Evolutionary conservation across 2,888 invertebrate genomes (phyloP), one percentile per base, ranked within the genome.

Genomic region (Caenorhabditis sp.): DNA sequence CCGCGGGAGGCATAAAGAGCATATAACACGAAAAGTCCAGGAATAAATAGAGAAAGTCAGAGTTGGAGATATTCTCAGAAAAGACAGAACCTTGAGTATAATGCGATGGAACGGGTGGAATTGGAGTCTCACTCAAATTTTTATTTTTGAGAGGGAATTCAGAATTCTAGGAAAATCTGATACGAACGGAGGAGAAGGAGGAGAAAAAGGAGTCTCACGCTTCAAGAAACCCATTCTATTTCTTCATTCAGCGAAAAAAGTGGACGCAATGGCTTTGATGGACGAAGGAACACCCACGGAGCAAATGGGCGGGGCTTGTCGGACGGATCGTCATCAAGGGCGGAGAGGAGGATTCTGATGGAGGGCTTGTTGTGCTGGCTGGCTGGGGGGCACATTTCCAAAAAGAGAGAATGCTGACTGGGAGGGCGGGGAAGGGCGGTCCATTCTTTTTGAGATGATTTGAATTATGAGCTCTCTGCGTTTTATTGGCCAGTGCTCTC

Each of bases 381-480:
- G 40, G 40, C 40, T 11, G 32, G 9, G 32, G n/a, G n/a, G n/a
- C n/a, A n/a, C n/a, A 4, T 32, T 9, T 32, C 32, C 40, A 13
- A 71, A 47, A 61, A 32, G 51, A 53, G 44, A 24, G 40, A 67
- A n/a, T n/a, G n/a, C n/a, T n/a, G n/a, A 35, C 22, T 9, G 24
- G 51, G 26, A 26, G 50, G 11, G 44, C 26, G n/a, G 40, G 11
- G 40, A 32, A 37, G 22, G 64, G 53, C 47, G 32, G 50, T 53
- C 60, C 24, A 67, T 76, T 55, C 37, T 61, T 53, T 65, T 77
- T 68, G 61, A 69, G 77, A 77, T 69, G 69, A 77, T 77, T 77
- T 77, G 77, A 77, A 77, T 77, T 77, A 77, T 77, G 77, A 69
- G 77, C 68, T 77, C 44, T 55, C 40, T 26, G 64, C 67, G 47